A percentile compares a stretch with the other conserved stretches of the same genome.
phyloP scores from a whole-genome alignment of 2,113 vertebrate genomes.

The Catharus fuscescens region DNA sequence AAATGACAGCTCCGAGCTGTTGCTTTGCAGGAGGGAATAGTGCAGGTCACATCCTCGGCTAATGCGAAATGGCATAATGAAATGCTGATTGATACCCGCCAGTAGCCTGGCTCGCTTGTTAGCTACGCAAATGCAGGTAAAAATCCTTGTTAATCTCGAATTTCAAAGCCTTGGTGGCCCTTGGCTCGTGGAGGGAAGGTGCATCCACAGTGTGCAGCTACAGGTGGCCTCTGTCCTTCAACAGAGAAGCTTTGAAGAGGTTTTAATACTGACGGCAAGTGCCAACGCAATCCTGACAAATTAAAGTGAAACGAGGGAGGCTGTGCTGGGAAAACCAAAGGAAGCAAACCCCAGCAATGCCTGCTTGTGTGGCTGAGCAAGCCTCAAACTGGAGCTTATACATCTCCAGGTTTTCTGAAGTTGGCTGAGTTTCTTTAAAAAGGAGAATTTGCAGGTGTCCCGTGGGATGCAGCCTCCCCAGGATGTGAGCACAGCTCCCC shows the following conservation, averaged over 20 bases:
- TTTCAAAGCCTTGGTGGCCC: conserved; percentile 36
- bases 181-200: background rate
- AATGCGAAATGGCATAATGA: conserved; percentile 22
- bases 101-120: background rate
- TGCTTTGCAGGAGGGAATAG: conserved; percentile 53
- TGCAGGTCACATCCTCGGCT: conserved; percentile 27
- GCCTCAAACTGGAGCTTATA: background rate
- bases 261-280: background rate
- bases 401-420: background rate
- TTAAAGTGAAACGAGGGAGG: background rate
- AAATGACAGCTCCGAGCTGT: conserved; percentile 40
- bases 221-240: conserved; percentile 17
- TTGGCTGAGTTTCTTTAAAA: background rate
- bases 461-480: background rate
- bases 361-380: background rate
- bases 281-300: background rate
- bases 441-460: background rate
- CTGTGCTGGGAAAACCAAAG: background rate
- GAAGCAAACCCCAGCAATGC: background rate
- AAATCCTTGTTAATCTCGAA: background rate
- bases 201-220: background rate
- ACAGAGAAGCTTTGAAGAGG: background rate
- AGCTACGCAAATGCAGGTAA: background rate
- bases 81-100: conserved; percentile 45
- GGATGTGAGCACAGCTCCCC: background rate